A percentile compares a stretch with the other conserved stretches of the same genome.
phyloP scores from a whole-genome alignment of 2,888 invertebrate species.

The Archips crataeganus region DNA sequence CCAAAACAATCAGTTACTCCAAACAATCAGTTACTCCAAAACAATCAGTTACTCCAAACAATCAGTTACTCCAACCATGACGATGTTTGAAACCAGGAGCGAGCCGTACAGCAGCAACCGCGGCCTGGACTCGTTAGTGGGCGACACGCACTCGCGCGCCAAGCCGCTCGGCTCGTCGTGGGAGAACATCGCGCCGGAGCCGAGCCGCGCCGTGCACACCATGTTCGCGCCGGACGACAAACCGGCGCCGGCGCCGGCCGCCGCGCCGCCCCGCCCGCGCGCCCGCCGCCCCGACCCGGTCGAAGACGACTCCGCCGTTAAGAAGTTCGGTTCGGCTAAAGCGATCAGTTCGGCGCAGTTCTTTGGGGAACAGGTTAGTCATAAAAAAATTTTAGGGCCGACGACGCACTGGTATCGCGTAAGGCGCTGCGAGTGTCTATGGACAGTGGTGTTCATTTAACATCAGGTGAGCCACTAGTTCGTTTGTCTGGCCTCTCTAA shows the following conservation, averaged over 20 bases:
- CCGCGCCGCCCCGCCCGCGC: conserved; percentile 2
- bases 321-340: conserved; percentile 98
- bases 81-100: conserved; percentile 56
- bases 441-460: too few relatives aligned
- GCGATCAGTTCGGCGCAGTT: conserved; percentile 99
- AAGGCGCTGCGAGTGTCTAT: too few relatives aligned
- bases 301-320: conserved; percentile 92
- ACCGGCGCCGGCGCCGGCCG: conserved; percentile 32
- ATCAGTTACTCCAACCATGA: too few relatives aligned
- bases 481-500: too few relatives aligned
- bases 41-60: too few relatives aligned
- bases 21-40: too few relatives aligned
- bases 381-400: too few relatives aligned
- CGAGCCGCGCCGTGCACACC: conserved; percentile 64
- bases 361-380: conserved; percentile 90
- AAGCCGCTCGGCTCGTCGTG: conserved; percentile 50
- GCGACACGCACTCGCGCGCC: conserved; percentile 49
- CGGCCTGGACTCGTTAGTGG: conserved; percentile 56
- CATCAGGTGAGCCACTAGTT: too few relatives aligned
- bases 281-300: conserved; percentile 47
- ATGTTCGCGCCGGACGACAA: conserved; percentile 58
- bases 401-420: too few relatives aligned
- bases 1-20: too few relatives aligned
- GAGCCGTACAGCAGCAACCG: conserved; percentile 71
- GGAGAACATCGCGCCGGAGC: conserved; percentile 73